A percentile compares a stretch with the other conserved stretches of the same genome.
Evolutionary conservation across 2,113 vertebrate genomes (phyloP).

Genomic region (Sinocyclocheilus anshuiensis): DNA sequence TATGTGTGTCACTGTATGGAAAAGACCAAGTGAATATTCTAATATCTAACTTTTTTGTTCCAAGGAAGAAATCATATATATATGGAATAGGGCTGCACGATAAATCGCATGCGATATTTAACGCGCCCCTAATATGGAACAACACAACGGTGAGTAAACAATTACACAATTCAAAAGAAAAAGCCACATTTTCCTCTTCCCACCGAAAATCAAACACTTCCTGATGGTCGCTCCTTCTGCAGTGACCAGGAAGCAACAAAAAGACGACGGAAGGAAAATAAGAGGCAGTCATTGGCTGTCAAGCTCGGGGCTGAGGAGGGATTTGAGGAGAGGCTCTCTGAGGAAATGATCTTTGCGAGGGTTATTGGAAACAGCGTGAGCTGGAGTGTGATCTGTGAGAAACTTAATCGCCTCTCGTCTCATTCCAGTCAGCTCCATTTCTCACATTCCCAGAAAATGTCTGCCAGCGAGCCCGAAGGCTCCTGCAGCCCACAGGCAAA

Average conservation of each 20-base stretch:
- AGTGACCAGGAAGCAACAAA: neutral
- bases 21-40: neutral
- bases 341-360: constrained; percentile 51
- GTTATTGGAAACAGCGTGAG: constrained; percentile 48
- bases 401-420: constrained; percentile 55
- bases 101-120: too few species aligned
- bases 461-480: constrained; percentile 46
- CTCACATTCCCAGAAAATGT: constrained; percentile 56
- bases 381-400: constrained; percentile 50
- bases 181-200: neutral
- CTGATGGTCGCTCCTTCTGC: neutral
- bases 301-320: constrained; percentile 44
- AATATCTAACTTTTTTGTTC: neutral
- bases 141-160: neutral
- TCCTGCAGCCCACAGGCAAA: constrained; percentile 40
- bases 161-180: neutral
- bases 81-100: too few species aligned
- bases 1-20: neutral
- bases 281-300: constrained; percentile 22
- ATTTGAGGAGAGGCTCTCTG: constrained; percentile 48
- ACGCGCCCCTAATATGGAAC: too few species aligned
- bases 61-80: neutral
- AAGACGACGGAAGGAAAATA: neutral
- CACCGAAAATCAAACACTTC: constrained; percentile 5
- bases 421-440: constrained; percentile 50